Base-by-base conservation (phyloP, 2,797 vertebrate species). In the Phoxinus dragarum region DNA sequence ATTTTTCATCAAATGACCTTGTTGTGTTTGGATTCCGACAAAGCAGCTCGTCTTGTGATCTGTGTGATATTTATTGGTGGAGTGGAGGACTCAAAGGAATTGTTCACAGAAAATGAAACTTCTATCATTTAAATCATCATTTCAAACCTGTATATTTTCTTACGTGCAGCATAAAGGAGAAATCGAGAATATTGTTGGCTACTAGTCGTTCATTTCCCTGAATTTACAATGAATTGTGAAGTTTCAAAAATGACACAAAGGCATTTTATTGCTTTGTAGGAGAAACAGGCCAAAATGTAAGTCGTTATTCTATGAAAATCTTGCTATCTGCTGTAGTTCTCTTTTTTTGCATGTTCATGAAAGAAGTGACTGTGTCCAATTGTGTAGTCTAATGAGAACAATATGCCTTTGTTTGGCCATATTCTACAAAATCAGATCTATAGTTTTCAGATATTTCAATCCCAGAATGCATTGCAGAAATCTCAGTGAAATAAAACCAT, bases 1-100 rank as follows among this genome's bases (percentile, higher is more conserved):
- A 44, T 78, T 78, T 78, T 78, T 64, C 23, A 78, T 78, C 36
- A 78, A 61, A 80, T 66, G 27, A 47, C 40, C 42, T 67, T 31
- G 61, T 14, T 80, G 27, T 11, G 64, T 80, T 80, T 38, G 44
- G 19, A 52, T 68, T 49, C 17, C 0, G 4, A 34, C 27, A 52
- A 80, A 38, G 31, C 44, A 17, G 44, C 21, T 52, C 6, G 21
- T 68, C 54, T 42, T 59, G 36, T 59, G 2, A 61, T 68, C 17
- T 80, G 44, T 36, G 31, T 17, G 64, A 52, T 52, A 38, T 80
- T 36, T 68, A 67, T 80, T 52, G 31, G 27, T 61, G 56, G 36
- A n/a, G 8, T 68, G 31, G 34, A 52, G 27, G 64, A 17, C 64
- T 27, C 47, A 11, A 69, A 54, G 21, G 64, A 4, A 52, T 31